Base-by-base conservation (phyloP, 1,140 invertebrate species). In the Pristionchus pacificus region DNA sequence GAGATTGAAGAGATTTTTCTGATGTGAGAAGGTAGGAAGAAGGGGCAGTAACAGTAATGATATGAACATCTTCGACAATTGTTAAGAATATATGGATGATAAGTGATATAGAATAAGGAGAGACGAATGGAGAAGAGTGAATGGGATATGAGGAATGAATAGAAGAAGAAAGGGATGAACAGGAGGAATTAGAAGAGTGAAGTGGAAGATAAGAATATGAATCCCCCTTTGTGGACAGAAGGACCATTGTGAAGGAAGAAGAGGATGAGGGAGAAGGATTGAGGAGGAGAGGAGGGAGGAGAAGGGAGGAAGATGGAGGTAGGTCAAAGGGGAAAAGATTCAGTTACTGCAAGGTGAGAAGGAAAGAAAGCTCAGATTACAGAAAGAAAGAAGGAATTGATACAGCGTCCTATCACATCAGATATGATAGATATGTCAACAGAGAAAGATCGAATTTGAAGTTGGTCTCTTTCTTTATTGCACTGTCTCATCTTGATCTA, bases 141-240 rank as follows among this genome's bases (percentile, higher is more conserved):
- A 66, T 49, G 64, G 27, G 64, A 55, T 28, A 66, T 55, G 6
- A 31, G 57, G 10, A n/a, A 58, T 25, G 30, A 15, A 15, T 1
- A 30, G 55, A 30, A 32, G 24, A 59, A 2, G 58, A 63, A 29
- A 29, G 3, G 13, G n/a, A 30, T 58, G 31, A 59, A 30, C 29
- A 67, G 6, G 10, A 27, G 1, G 24, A 66, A 57, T 3, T 28
- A 15, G 30, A 32, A 19, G 38, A 57, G 31, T n/a, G 31, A 30
- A 30, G 58, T 30, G 55, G 32, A 30, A 67, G 55, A 67, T 67
- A 67, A n/a, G n/a, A n/a, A n/a, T n/a, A n/a, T n/a, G n/a, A n/a
- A 67, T 67, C 58, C 24, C 49, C 25, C 28, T 30, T 33, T 65
- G n/a, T 55, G 29, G 32, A 3, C 10, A n/a, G 28, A 25, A 27